Conservation (phyloP, 1,140 invertebrate genomes). For the roundworm (Caenorhabditis elegans) region WBcel235 BX284604.4:8611501-8612000, state of each 20-base stretch:
- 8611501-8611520: not conserved
- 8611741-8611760: not conserved
- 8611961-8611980: no score
- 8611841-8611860: not conserved
- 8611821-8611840: not conserved
- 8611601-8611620: not conserved
- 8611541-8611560: not conserved
- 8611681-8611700: not conserved
- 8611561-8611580: no score
- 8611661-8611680: not conserved
- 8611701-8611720: not conserved
- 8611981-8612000: no score
- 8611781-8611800: not conserved
- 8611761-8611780: no score
- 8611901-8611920: no score
- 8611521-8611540: not conserved
- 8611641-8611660: not conserved
- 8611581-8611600: no score
- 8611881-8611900: no score
- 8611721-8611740: not conserved
- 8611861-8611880: not conserved
- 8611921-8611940: no score
- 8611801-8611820: not conserved
- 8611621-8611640: not conserved
- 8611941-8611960: no score